phyloP scores from a whole-genome alignment of 1,140 invertebrate genomes.

The Apis cerana region DNA sequence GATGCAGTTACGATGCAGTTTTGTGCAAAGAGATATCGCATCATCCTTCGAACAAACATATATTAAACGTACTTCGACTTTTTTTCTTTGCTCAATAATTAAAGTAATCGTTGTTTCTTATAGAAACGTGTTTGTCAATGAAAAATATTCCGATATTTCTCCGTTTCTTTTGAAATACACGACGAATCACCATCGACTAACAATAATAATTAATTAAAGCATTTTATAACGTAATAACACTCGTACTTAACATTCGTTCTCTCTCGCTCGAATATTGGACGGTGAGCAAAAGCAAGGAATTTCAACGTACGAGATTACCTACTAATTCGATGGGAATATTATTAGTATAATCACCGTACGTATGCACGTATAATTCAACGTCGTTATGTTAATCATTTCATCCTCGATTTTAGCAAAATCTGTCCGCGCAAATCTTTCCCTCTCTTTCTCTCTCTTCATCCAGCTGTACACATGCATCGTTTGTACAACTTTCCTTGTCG shows the following conservation, averaged over 20 bases:
- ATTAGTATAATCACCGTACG: background rate
- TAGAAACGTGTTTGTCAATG: too few species aligned
- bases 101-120: too few species aligned
- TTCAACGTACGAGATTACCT: background rate
- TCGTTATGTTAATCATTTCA: background rate
- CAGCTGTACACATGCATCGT: too few species aligned
- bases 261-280: background rate
- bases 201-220: too few species aligned
- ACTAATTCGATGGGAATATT: background rate
- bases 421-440: too few species aligned
- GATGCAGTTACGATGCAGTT: constrained; percentile 14
- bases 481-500: too few species aligned
- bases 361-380: background rate
- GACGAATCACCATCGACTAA: too few species aligned
- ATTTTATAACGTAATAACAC: background rate
- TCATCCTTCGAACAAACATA: too few species aligned
- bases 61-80: too few species aligned
- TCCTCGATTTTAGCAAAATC: background rate
- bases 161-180: too few species aligned
- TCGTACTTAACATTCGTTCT: background rate
- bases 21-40: background rate
- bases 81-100: too few species aligned
- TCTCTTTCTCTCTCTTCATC: background rate
- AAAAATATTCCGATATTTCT: too few species aligned
- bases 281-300: background rate